Evolutionary conservation across 1,140 invertebrate genomes (phyloP).

Genomic region (honey bee (Apis mellifera)): Amel_HAv3.1 CM009932.2:7706501-7707000

Average conservation of each 20-base stretch:
- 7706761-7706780: background rate
- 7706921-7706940: background rate
- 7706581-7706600: slow-evolving; percentile 31
- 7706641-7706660: background rate
- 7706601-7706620: slow-evolving; percentile 12
- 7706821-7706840: slow-evolving; percentile 1
- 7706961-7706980: too few species aligned
- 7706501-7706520: slow-evolving; percentile 38
- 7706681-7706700: background rate
- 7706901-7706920: background rate
- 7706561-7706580: slow-evolving; percentile 27
- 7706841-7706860: background rate
- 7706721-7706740: background rate
- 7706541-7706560: background rate
- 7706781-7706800: background rate
- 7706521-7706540: background rate
- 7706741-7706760: background rate
- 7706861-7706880: background rate
- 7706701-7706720: slow-evolving; percentile 7
- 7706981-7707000: too few species aligned
- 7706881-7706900: background rate
- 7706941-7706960: background rate
- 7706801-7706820: background rate
- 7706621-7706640: slow-evolving; percentile 7
- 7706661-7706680: background rate